Base-by-base conservation (phyloP, 1,140 invertebrate genomes). In the Mamestra configurata region DNA sequence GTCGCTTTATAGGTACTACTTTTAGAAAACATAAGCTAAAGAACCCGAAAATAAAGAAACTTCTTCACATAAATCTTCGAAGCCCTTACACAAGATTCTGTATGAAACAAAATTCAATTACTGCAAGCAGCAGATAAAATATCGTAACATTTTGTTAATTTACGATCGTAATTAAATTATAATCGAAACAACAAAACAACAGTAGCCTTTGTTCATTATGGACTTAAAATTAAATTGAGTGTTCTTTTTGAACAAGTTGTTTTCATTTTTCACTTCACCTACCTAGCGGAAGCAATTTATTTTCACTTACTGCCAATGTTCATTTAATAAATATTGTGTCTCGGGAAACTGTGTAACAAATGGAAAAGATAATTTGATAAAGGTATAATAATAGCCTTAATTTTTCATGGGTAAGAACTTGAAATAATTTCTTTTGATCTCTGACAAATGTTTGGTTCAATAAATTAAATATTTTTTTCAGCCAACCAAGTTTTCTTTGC, bases 311-410 rank as follows among this genome's bases (percentile, higher is more conserved):
- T 22, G 27, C 1, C 31, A 59, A 59, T 27, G 40, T 46, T 46
- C 22, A 20, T 68, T 68, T 43, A 27, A 68, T 43, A 22, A 64
- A 64, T 64, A 68, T 68, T 27, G 40, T 70, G 6, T 37, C 43
- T 8, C 40, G 22, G 8, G 11, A 15, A 24, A 68, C 10, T n/a
- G 20, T n/a, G n/a, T n/a, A n/a, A n/a, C 22, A 24, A 49, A 46
- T 46, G 20, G 66, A 27, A 61, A 59, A 37, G 7, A 37, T 35
- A 31, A 70, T 49, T 70, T 37, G 35, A 66, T 64, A 40, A 66
- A 13, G n/a, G 35, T 37, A 15, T 37, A 15, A 18, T 35, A 37
- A 18, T 64, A 37, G 2, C n/a, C 22, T 55, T 10, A 55, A 49
- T 49, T 13, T 49, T 49, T 49, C 13, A 49, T 49, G n/a, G 43